Conservation (phyloP, 1,140 invertebrate genomes). For the Brachionus angularis region DNA sequence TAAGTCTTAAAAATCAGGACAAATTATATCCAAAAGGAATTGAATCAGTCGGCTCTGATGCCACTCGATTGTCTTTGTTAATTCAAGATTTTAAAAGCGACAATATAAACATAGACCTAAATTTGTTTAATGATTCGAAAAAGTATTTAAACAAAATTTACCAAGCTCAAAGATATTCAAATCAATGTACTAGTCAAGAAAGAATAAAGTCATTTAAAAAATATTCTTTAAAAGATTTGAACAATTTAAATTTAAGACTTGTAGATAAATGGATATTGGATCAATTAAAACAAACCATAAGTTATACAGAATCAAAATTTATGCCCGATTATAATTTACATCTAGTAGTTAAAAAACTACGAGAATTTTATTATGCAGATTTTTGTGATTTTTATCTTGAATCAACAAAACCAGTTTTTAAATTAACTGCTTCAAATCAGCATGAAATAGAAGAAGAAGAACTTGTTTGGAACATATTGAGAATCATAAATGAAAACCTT, state of each 20-base stretch:
- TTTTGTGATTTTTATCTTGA: slow-evolving; percentile 91
- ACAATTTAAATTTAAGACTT: slow-evolving; percentile 73
- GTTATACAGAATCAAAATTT: slow-evolving; percentile 93
- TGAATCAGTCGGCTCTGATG: slow-evolving; percentile 97
- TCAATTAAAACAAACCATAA: slow-evolving; percentile 87
- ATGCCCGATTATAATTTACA: slow-evolving; percentile 10
- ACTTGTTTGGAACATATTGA: slow-evolving; percentile 20
- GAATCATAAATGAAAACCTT: background rate
- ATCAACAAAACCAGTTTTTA: slow-evolving; percentile 52
- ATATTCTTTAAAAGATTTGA: slow-evolving; percentile 61
- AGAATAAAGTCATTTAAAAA: slow-evolving; percentile 64
- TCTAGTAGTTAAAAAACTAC: slow-evolving; percentile 12
- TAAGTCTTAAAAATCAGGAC: slow-evolving; percentile 70
- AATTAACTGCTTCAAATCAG: background rate
- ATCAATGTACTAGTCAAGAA: background rate
- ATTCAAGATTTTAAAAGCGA: slow-evolving; percentile 79
- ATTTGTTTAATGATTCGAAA: slow-evolving; percentile 37
- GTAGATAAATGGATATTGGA: slow-evolving; percentile 78
- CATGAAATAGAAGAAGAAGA: background rate
- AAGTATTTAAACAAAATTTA: slow-evolving; percentile 88
- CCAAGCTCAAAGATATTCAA: slow-evolving; percentile 92
- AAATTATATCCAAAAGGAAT: slow-evolving; percentile 94
- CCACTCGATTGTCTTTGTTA: slow-evolving; percentile 88
- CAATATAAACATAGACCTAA: slow-evolving; percentile 39
- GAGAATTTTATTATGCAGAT: slow-evolving; percentile 36